Evolutionary conservation across 2,797 vertebrate genomes (phyloP).

Genomic region (Clarias laeviceps): DNA sequence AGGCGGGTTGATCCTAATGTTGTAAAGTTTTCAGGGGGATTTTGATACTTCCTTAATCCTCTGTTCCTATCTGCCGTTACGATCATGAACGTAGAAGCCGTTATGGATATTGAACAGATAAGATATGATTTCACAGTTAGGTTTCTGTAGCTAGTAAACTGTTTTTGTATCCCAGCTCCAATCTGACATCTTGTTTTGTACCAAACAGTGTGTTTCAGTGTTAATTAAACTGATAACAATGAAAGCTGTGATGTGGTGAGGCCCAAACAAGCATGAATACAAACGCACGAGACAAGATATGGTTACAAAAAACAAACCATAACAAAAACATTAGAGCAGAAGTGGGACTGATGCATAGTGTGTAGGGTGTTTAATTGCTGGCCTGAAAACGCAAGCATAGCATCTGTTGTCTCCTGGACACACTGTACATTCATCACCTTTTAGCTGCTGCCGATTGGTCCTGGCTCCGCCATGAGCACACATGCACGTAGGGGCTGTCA

Average conservation of each 20-base stretch:
- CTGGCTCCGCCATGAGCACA: slow-evolving; percentile 1
- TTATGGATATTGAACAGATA: slow-evolving; percentile 14
- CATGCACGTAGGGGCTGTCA: neutral
- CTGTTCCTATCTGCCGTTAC: neutral
- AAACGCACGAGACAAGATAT: neutral
- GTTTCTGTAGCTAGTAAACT: slow-evolving; percentile 1
- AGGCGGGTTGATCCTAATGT: neutral
- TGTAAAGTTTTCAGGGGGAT: neutral
- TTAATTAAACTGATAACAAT: slow-evolving; percentile 23
- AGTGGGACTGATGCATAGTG: neutral
- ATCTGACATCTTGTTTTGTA: neutral
- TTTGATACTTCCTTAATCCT: neutral
- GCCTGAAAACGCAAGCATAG: neutral
- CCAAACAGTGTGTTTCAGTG: neutral
- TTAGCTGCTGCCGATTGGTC: slow-evolving; percentile 11
- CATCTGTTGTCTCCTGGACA: slow-evolving; percentile 34
- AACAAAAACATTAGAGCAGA: neutral
- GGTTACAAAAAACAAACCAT: neutral
- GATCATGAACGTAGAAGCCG: slow-evolving; percentile 2
- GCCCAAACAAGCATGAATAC: neutral
- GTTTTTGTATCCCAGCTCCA: slow-evolving; percentile 2
- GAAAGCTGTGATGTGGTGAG: neutral
- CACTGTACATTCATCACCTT: slow-evolving; percentile 31
- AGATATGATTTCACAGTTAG: slow-evolving; percentile 5
- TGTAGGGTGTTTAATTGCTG: neutral